Evolutionary conservation across 2,888 invertebrate genomes (phyloP), one percentile per base, ranked within the genome.

Genomic region (Euplagia quadripunctaria): DNA sequence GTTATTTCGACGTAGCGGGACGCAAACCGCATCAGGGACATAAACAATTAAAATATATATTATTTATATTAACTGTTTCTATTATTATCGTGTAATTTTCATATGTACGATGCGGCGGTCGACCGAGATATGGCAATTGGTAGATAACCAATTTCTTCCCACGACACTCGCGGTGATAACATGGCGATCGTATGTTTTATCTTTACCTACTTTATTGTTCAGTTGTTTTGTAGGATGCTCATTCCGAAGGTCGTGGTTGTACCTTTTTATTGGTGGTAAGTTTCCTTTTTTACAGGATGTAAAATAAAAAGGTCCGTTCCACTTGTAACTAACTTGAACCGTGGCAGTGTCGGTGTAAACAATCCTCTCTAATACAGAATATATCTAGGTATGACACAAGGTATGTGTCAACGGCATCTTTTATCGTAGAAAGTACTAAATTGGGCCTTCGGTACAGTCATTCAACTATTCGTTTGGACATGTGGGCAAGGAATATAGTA

Each of bases 131-230:
- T 91, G 88, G 77, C 79, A 81, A 82, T 82, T 82, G 70, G 82
- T 84, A 86, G 94, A 94, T 94, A 94, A 83, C 90, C 79, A 76
- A 75, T 83, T 92, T 92, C 93, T 94, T 94, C 94, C 94, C 94
- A 94, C 94, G 94, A 94, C 92, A 93, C 89, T 85, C 80, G 75
- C 77, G 61, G 74, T 82, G 87, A 85, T 89, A 88, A 73, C 68
- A 63, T 65, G 17, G 7, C 77, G 63, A 74, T 73, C 64, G 74
- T 68, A 63, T 70, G 49, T 78, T 55, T 77, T 79, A 76, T 77
- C 73, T 68, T 82, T 73, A 80, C 80, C 77, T 79, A 82, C 80
- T 77, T 64, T 68, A 74, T 68, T 74, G 68, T 74, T 70, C 55
- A 75, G 17, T 66, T 14, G 65, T 43, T 49, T 66, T 20, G 66